phyloP scores from a whole-genome alignment of 2,888 invertebrate genomes.

The Chirona hameri region DNA sequence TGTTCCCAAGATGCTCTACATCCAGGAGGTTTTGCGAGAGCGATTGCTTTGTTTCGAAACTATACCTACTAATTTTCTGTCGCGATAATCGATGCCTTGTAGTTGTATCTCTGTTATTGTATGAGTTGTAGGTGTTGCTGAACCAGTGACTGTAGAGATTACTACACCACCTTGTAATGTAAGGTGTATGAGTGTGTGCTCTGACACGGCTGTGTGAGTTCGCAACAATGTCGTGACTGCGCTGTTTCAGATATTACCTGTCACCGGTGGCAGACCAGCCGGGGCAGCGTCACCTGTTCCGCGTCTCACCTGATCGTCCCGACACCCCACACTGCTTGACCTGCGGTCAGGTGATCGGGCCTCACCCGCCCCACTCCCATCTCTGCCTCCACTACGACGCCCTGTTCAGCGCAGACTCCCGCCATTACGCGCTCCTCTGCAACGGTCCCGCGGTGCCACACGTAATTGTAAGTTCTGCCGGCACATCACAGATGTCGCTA shows the following conservation, averaged over 20 bases:
- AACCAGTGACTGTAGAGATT: too few species aligned
- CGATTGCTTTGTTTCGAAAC: too few species aligned
- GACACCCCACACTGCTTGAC: not conserved
- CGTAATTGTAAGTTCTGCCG: not conserved
- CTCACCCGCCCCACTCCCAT: not conserved
- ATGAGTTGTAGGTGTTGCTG: too few species aligned
- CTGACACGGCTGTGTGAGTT: too few species aligned
- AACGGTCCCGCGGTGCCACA: not conserved
- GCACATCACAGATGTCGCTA: not conserved
- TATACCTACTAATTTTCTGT: too few species aligned
- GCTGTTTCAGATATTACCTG: not conserved
- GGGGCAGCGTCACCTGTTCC: not conserved
- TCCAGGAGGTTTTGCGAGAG: too few species aligned
- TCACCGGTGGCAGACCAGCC: not conserved
- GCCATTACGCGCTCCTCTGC: not conserved
- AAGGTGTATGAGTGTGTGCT: too few species aligned
- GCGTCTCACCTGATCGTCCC: not conserved
- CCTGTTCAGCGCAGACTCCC: not conserved
- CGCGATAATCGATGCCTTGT: too few species aligned
- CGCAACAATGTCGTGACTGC: too few species aligned
- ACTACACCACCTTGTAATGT: too few species aligned
- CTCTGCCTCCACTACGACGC: not conserved
- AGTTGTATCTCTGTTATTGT: too few species aligned
- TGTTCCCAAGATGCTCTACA: too few species aligned
- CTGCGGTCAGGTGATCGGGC: not conserved